Conservation (phyloP, 2,113 vertebrate genomes). For the Microcebus tavaratra region DNA sequence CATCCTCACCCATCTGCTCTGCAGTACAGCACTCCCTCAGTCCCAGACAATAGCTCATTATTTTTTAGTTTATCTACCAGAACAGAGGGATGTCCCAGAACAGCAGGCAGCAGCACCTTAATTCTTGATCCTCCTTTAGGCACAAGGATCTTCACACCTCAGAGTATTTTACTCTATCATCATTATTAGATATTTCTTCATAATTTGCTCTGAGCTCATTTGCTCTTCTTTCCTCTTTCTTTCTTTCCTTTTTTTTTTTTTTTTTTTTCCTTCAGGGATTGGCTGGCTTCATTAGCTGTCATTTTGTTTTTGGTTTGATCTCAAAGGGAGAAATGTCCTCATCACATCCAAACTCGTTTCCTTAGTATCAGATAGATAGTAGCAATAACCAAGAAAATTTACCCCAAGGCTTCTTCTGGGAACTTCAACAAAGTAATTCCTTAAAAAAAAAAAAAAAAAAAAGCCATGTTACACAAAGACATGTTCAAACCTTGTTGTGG, state of each 20-base stretch:
- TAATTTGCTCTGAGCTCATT: not conserved
- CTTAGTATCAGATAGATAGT: not conserved
- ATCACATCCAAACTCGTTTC: not conserved
- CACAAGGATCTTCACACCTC: not conserved
- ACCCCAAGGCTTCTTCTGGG: slow-evolving; percentile 36
- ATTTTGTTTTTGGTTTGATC: slow-evolving; percentile 37
- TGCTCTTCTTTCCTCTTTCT: not conserved
- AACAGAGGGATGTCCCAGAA: not conserved
- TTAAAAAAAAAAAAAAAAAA: slow-evolving; percentile 56
- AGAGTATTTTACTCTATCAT: not conserved
- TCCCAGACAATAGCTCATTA: not conserved
- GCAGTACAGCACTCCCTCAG: fast-evolving
- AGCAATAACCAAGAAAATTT: slow-evolving; percentile 26
- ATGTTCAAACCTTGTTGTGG: not conserved
- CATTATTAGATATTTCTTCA: not conserved
- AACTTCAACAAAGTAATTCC: slow-evolving; percentile 38
- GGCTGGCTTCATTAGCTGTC: slow-evolving; percentile 23
- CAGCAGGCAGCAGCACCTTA: not conserved
- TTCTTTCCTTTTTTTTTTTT: not conserved
- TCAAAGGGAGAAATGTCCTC: not conserved
- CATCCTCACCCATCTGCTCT: not conserved
- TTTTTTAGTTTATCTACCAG: not conserved
- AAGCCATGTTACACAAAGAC: not conserved
- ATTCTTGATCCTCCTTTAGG: not conserved
- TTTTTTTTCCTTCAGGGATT: not conserved